Evolutionary conservation across 2,113 vertebrate genomes (phyloP), one percentile per base, ranked within the genome.

Genomic region (Nerophis ophidion): DNA sequence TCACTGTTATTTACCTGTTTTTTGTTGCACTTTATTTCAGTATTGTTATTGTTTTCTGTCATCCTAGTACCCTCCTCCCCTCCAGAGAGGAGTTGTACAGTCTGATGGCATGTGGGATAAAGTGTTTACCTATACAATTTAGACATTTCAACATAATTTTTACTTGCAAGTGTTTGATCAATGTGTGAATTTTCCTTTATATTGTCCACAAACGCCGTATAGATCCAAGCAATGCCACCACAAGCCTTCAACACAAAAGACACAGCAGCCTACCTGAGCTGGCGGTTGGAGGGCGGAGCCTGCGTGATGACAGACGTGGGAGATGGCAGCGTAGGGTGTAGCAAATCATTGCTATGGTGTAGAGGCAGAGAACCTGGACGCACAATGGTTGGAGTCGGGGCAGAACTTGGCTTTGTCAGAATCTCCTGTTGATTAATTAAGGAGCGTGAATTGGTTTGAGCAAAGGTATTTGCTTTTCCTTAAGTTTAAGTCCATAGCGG

Each of bases 271-370:
- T 83, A 98, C 95, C 93, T 88, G 0, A 98, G 91, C 61, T 94
- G 93, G 48, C 96, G 87, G 92, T 92, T 94, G 83, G 95, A 92
- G 33, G 96, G 94, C n/a, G 96, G 96, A 0, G 96, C 91, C 87
- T 96, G 94, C 16, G 96, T 98, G 81, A 98, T 98, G 84, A 98
- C 96, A 0, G 96, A 98, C 33, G 96, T 98, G 12, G 96, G 96
- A 15, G 95, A 98, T 2, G 96, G 95, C 75, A 98, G 90, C 0
- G 94, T 95, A 19, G 94, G 92, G 53, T 95, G 93, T 45, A 97
- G 89, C 4, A 92, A 71, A 51, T 98, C 95, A 60, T 93, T 95
- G 46, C 91, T 91, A 81, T 97, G 61, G 78, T 93, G 93, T 16
- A 98, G 92, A 1, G 95, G 95, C 62, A 98, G 89, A 34, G 95